These are phyloP conservation scores for Menura novaehollandiae DNA, from an alignment of 2,113 vertebrate species.

Conservation along the genomic window DNA sequence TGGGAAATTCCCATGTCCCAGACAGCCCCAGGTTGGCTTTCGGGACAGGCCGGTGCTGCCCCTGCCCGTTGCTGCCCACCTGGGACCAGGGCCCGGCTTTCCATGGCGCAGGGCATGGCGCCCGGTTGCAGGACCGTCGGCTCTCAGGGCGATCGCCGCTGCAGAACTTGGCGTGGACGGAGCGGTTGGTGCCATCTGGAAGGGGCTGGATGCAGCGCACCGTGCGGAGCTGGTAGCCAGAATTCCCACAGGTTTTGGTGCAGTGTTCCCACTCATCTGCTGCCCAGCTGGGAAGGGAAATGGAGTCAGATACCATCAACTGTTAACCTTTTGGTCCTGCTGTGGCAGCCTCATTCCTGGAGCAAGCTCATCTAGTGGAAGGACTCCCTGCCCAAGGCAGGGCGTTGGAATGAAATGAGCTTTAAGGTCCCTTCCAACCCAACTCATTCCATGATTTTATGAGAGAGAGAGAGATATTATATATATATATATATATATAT, in stretches of 20 bases:
- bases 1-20: rapidly evolving
- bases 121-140: slow-evolving; percentile 82
- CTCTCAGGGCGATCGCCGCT: slow-evolving; percentile 85
- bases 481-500: too few relatives aligned
- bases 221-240: slow-evolving; percentile 90
- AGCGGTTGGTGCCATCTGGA: slow-evolving; percentile 83
- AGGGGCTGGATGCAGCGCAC: slow-evolving; percentile 89
- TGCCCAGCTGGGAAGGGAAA: slow-evolving; percentile 79
- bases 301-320: rapidly evolving
- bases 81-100: slow-evolving; percentile 90
- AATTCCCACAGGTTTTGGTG: slow-evolving; percentile 88
- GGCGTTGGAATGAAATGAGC: background rate
- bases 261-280: slow-evolving; percentile 94
- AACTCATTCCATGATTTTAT: background rate
- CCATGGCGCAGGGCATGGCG: slow-evolving; percentile 85
- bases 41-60: background rate
- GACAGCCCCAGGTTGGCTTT: too few relatives aligned
- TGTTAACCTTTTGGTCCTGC: background rate
- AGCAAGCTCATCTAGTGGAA: background rate
- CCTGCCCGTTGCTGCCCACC: slow-evolving; percentile 53
- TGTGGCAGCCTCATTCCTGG: background rate
- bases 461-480: too few relatives aligned
- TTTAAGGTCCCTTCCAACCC: background rate
- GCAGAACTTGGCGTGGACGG: slow-evolving; percentile 90
- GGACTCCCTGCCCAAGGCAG: background rate